Conservation (phyloP, 1,140 invertebrate genomes). For the Drosophila athabasca region DNA sequence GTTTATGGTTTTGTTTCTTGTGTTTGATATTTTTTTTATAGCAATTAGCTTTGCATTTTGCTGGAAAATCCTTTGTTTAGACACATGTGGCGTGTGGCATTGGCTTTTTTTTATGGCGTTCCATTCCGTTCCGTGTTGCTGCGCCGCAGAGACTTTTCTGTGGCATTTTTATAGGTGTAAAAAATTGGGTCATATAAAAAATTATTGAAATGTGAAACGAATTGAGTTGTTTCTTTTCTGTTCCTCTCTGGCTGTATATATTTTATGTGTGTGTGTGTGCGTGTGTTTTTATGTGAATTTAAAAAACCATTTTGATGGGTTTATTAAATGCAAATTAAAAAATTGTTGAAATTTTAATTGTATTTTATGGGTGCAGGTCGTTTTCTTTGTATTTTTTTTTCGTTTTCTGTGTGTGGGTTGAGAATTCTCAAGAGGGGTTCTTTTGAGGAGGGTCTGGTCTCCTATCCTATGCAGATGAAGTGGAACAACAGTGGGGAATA, state of each 20-base stretch:
- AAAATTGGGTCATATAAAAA: slow-evolving; percentile 75
- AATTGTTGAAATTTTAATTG: slow-evolving; percentile 78
- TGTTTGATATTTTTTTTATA: slow-evolving; percentile 43
- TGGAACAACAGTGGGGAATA: too few relatives aligned
- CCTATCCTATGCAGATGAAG: too few relatives aligned
- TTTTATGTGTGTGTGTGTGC: too few relatives aligned
- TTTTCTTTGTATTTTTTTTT: background rate
- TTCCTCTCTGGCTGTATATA: background rate
- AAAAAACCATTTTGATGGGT: slow-evolving; percentile 64
- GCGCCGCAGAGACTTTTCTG: slow-evolving; percentile 27
- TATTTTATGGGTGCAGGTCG: slow-evolving; percentile 56
- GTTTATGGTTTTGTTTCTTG: slow-evolving; percentile 71
- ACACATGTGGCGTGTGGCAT: slow-evolving; percentile 71
- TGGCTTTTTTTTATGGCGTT: slow-evolving; percentile 38
- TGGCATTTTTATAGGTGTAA: slow-evolving; percentile 75
- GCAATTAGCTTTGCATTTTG: slow-evolving; percentile 63
- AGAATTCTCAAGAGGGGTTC: slow-evolving; percentile 1
- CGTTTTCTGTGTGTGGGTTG: slow-evolving; percentile 11
- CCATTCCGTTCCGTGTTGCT: background rate
- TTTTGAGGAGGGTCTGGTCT: too few relatives aligned
- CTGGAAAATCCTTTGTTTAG: slow-evolving; percentile 74
- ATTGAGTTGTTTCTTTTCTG: slow-evolving; percentile 51
- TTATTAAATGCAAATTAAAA: slow-evolving; percentile 81
- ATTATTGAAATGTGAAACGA: slow-evolving; percentile 55
- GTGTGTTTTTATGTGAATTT: slow-evolving; percentile 43